phyloP scores from a whole-genome alignment of 2,113 vertebrate genomes.

The Promerops cafer region DNA sequence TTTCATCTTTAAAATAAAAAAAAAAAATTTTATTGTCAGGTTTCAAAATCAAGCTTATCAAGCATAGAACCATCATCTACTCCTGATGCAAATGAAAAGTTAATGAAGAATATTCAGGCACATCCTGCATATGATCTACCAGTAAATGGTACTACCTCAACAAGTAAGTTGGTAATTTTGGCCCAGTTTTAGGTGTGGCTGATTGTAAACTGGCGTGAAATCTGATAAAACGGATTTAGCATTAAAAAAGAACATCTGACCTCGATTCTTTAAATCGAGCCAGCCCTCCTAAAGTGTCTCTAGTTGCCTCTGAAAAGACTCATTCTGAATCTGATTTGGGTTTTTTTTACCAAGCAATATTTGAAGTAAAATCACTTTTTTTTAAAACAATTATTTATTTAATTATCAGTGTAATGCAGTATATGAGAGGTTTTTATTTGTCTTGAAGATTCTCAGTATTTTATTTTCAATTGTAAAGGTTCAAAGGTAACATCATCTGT shows the following conservation, averaged over 20 bases:
- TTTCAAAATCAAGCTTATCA: conserved; percentile 61
- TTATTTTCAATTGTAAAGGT: conserved; percentile 48
- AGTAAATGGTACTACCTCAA: conserved; percentile 60
- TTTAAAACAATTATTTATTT: too few relatives aligned
- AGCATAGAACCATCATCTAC: conserved; percentile 47
- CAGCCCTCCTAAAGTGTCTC: background rate
- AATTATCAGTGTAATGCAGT: accelerated
- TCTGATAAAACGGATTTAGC: background rate
- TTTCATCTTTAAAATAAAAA: background rate
- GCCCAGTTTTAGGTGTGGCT: background rate
- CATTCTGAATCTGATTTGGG: background rate
- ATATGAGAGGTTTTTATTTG: background rate
- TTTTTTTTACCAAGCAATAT: background rate
- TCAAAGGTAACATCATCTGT: conserved; percentile 64
- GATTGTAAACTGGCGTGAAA: background rate
- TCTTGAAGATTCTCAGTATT: background rate
- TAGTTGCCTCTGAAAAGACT: background rate
- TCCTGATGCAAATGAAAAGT: conserved; percentile 74
- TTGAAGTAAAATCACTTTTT: background rate
- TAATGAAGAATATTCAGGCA: conserved; percentile 69
- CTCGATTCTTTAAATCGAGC: background rate
- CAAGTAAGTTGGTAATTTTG: conserved; percentile 57
- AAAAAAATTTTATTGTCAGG: conserved; percentile 29
- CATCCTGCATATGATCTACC: conserved; percentile 73
- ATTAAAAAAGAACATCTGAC: background rate